Evolutionary conservation across 2,113 vertebrate genomes (phyloP).

Genomic region (Procavia capensis): DNA sequence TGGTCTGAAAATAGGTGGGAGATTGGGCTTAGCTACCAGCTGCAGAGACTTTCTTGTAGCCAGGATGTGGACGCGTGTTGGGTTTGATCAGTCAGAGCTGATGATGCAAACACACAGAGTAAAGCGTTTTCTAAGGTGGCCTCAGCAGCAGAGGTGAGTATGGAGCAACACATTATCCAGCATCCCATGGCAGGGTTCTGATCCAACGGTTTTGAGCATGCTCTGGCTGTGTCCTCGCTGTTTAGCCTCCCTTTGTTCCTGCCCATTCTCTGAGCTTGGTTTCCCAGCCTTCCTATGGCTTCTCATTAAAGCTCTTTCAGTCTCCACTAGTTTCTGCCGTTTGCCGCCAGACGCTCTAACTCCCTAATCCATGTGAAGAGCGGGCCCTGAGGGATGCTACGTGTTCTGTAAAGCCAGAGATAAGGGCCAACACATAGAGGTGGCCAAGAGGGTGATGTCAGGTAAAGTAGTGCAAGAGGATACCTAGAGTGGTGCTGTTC

Average conservation of each 20-base stretch:
- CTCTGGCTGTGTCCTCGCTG: not conserved
- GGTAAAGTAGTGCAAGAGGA: not conserved
- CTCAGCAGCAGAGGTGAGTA: not conserved
- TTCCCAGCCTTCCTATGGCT: not conserved
- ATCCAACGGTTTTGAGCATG: too few species aligned
- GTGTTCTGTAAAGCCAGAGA: not conserved
- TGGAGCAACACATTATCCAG: rapidly evolving
- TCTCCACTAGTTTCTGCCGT: not conserved
- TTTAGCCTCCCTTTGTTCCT: not conserved
- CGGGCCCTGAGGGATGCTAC: not conserved
- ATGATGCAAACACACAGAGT: not conserved
- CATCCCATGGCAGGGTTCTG: not conserved
- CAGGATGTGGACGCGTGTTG: not conserved
- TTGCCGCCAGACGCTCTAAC: not conserved
- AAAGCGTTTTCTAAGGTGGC: not conserved
- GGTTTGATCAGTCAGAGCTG: not conserved
- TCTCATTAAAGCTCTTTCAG: not conserved
- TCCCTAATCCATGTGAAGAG: not conserved
- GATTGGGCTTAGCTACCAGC: not conserved
- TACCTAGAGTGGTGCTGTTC: not conserved
- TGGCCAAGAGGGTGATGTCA: not conserved
- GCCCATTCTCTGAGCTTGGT: not conserved
- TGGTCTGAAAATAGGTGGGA: too few species aligned
- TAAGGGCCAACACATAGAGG: not conserved
- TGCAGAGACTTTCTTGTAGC: not conserved